Percentiles rank a stretch among this genome's conserved stretches.
Conservation (phyloP, 2,888 invertebrate species). For the Microchrysa polita region DNA sequence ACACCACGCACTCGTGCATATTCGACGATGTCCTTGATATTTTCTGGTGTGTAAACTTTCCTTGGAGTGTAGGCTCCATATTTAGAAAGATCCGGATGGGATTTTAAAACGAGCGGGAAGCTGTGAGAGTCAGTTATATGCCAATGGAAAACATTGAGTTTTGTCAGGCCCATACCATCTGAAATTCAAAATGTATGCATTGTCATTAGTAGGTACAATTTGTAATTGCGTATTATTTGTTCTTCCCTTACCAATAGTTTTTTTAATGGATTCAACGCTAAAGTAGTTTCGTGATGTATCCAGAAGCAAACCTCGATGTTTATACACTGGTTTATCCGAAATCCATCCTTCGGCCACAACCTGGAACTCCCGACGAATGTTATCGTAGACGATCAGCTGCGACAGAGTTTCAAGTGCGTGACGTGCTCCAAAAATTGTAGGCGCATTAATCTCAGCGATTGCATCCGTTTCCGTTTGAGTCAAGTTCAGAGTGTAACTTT, state of each 20-base stretch:
- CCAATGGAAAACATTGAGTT: constrained; percentile 95
- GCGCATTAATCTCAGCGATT: constrained; percentile 66
- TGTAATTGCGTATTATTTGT: no score
- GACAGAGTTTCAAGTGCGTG: constrained; percentile 70
- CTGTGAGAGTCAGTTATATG: constrained; percentile 94
- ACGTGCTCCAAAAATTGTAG: constrained; percentile 71
- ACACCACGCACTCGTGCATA: constrained; percentile 81
- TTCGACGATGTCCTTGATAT: constrained; percentile 70
- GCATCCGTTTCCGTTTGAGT: constrained; percentile 61
- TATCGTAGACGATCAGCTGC: constrained; percentile 63
- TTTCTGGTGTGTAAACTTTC: constrained; percentile 71
- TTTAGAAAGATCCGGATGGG: constrained; percentile 75
- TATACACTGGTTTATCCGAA: constrained; percentile 83
- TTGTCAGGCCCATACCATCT: constrained; percentile 91
- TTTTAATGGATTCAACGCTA: constrained; percentile 75
- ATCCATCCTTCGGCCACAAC: constrained; percentile 72
- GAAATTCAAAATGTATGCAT: constrained; percentile 49
- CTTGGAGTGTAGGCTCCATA: constrained; percentile 82
- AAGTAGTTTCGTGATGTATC: constrained; percentile 93
- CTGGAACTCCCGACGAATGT: constrained; percentile 65
- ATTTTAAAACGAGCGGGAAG: constrained; percentile 84
- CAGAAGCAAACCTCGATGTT: constrained; percentile 86
- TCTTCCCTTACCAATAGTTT: constrained; percentile 73
- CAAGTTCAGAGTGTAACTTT: constrained; percentile 65
- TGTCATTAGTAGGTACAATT: no score